phyloP scores from a whole-genome alignment of 2,797 vertebrate species.

The Botia kubotai region DNA sequence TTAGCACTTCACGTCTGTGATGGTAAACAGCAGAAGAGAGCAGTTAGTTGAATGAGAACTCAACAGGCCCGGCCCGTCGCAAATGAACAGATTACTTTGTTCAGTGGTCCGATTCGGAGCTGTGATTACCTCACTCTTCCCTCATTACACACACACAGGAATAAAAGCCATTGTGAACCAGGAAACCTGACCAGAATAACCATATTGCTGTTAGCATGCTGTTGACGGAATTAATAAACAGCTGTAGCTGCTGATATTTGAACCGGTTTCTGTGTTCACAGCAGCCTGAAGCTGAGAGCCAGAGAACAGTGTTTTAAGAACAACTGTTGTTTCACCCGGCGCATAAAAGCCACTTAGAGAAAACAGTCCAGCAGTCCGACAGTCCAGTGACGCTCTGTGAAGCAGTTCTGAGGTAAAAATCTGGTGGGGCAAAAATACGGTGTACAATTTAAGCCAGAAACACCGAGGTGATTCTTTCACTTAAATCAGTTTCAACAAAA shows the following conservation, averaged over 20 bases:
- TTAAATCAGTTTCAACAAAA: too few relatives aligned
- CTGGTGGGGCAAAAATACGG: not conserved
- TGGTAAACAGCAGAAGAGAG: constrained; percentile 56
- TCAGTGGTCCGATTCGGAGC: constrained; percentile 76
- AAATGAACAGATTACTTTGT: constrained; percentile 78
- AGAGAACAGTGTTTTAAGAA: not conserved
- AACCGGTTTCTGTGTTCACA: constrained; percentile 49
- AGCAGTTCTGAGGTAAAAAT: not conserved
- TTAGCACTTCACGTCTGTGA: constrained; percentile 58
- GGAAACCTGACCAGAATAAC: constrained; percentile 61
- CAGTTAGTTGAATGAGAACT: constrained; percentile 70
- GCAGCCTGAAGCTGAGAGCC: constrained; percentile 28
- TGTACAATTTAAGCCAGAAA: too few relatives aligned
- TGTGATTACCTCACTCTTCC: constrained; percentile 74
- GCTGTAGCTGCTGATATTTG: constrained; percentile 38
- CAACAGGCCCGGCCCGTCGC: constrained; percentile 66
- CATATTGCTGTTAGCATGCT: constrained; percentile 60
- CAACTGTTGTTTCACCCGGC: not conserved
- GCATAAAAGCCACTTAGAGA: constrained; percentile 1
- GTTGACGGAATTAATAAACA: constrained; percentile 59
- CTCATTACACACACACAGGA: constrained; percentile 72
- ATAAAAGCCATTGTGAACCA: constrained; percentile 67
- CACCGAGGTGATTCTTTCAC: too few relatives aligned
- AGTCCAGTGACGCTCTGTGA: not conserved
- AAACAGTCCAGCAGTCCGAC: not conserved